phyloP scores from a whole-genome alignment of 2,113 vertebrate species.

The Marmota monax region DNA sequence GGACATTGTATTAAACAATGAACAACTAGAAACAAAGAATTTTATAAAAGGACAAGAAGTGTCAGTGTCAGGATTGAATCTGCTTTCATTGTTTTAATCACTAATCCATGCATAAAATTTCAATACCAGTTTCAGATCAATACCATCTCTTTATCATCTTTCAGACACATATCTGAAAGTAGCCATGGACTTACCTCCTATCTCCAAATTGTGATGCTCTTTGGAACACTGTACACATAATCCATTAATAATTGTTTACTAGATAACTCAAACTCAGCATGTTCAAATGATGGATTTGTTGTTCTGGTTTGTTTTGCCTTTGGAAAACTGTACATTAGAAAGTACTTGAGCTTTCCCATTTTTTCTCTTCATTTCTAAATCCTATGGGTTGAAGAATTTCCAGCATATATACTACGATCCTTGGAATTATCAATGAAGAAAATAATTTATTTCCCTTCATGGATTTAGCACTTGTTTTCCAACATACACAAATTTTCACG shows the following conservation, averaged over 20 bases:
- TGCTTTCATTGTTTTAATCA: not conserved
- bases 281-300: not conserved
- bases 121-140: not conserved
- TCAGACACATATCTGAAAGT: not conserved
- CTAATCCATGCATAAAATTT: not conserved
- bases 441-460: not conserved
- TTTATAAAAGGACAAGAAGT: not conserved
- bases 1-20: not conserved
- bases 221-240: rapidly evolving
- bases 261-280: not conserved
- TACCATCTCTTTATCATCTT: not conserved
- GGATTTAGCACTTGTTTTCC: not conserved
- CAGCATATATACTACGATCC: not conserved
- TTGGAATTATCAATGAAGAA: not conserved
- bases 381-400: not conserved
- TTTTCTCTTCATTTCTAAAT: not conserved
- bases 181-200: not conserved
- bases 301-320: not conserved
- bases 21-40: not conserved
- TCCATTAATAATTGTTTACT: not conserved
- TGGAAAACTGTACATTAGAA: not conserved
- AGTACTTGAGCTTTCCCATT: not conserved
- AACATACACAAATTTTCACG: not conserved
- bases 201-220: not conserved
- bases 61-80: not conserved